These are phyloP conservation scores for Lepidurus packardi DNA, from an alignment of 1,140 invertebrate genomes.

Conservation along the genomic window DNA sequence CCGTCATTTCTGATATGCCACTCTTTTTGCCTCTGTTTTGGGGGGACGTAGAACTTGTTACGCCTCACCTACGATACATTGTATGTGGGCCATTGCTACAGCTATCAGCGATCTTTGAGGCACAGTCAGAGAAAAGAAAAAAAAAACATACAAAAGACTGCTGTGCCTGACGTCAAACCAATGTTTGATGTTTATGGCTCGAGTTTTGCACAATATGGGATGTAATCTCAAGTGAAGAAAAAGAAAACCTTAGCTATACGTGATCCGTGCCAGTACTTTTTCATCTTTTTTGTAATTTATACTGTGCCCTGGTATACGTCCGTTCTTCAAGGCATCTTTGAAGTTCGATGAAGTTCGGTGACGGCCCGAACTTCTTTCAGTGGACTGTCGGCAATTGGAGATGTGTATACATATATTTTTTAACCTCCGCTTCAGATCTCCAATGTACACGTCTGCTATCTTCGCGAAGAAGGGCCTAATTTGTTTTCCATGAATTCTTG, in stretches of 20 bases:
- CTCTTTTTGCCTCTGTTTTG: background rate
- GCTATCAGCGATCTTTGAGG: constrained; percentile 1
- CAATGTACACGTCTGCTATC: too few relatives aligned
- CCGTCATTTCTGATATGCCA: background rate
- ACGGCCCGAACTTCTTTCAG: background rate
- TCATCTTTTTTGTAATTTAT: too few relatives aligned
- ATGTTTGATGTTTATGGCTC: background rate
- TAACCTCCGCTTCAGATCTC: too few relatives aligned
- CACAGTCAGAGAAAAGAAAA: too few relatives aligned
- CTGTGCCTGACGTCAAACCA: background rate
- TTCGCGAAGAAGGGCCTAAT: background rate
- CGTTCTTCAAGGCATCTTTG: background rate
- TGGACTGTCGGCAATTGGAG: too few relatives aligned
- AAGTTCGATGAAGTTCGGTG: background rate
- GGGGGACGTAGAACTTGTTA: background rate
- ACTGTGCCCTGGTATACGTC: background rate
- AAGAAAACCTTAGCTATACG: background rate
- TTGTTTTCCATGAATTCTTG: background rate
- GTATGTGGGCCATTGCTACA: too few relatives aligned
- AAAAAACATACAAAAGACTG: background rate
- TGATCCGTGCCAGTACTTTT: background rate
- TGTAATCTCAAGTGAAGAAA: background rate
- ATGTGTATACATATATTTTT: too few relatives aligned
- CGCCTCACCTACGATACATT: constrained; percentile 28
- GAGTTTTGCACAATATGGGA: background rate